A percentile compares a stretch with the other conserved stretches of the same genome.
Conservation (phyloP, 2,888 invertebrate genomes). For the Pantelozetes paolii region DNA sequence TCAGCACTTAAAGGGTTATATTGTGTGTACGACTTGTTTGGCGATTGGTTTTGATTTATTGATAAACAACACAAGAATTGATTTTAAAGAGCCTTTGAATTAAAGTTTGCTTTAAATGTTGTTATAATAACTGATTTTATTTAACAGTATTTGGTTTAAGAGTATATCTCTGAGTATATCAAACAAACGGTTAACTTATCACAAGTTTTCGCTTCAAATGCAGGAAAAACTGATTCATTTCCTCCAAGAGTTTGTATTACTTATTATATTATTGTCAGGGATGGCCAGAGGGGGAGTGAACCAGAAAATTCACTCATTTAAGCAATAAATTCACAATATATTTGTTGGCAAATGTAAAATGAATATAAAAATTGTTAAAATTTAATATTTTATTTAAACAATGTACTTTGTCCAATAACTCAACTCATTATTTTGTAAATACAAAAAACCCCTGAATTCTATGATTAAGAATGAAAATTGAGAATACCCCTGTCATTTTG, state of each 20-base stretch:
- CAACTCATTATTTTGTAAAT: too few species aligned
- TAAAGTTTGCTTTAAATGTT: not conserved
- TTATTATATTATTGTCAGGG: conserved; percentile 4
- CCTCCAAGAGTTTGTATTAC: conserved; percentile 6
- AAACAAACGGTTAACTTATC: conserved; percentile 22
- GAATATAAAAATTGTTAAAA: too few species aligned
- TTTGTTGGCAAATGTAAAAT: too few species aligned
- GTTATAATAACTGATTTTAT: not conserved
- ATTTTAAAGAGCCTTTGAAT: not conserved
- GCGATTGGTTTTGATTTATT: not conserved
- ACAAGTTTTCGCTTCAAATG: conserved; percentile 23
- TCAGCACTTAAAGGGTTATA: not conserved
- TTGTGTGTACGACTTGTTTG: not conserved
- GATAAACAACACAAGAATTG: conserved; percentile 6
- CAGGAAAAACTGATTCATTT: conserved; percentile 29
- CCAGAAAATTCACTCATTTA: too few species aligned
- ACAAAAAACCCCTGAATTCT: too few species aligned
- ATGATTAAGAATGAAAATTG: too few species aligned
- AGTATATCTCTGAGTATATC: not conserved
- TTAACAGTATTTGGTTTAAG: not conserved
- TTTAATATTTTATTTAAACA: too few species aligned
- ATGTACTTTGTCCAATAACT: too few species aligned
- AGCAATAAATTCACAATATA: too few species aligned
- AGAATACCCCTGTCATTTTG: too few species aligned
- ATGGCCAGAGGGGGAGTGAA: too few species aligned